Conservation (phyloP, 2,113 vertebrate species). For the Spea bombifrons region DNA sequence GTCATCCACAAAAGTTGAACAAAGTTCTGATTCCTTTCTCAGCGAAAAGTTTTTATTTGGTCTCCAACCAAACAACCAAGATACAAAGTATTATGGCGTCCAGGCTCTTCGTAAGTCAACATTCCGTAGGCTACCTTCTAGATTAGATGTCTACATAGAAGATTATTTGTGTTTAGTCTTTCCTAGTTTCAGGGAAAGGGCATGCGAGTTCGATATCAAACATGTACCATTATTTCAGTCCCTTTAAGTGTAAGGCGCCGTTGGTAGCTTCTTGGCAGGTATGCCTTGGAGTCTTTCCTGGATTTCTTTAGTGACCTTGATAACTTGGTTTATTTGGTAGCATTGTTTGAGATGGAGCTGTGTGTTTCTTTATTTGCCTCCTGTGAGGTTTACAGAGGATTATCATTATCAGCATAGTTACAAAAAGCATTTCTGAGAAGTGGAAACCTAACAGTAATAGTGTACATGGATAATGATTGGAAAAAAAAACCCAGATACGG, state of each 20-base stretch:
- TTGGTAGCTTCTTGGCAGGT: not conserved
- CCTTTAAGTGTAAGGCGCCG: conserved; percentile 47
- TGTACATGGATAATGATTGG: not conserved
- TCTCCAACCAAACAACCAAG: no score
- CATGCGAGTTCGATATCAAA: no score
- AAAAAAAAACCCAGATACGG: not conserved
- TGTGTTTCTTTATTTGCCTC: not conserved
- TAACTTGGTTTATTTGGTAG: not conserved
- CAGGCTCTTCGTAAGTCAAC: no score
- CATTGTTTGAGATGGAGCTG: not conserved
- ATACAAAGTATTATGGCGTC: no score
- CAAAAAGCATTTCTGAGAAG: conserved; percentile 1
- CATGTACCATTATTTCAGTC: no score
- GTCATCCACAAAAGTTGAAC: no score
- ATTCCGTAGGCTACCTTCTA: no score
- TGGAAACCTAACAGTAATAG: not conserved
- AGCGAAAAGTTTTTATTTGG: no score
- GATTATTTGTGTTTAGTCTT: no score
- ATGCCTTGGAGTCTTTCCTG: not conserved
- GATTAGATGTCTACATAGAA: no score
- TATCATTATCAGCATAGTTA: not conserved
- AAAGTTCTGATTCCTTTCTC: no score
- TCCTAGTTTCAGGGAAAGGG: no score
- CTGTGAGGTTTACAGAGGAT: not conserved
- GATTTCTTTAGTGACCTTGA: not conserved